A percentile compares a stretch with the other conserved stretches of the same genome.
phyloP scores from a whole-genome alignment of 2,113 vertebrate genomes.

The Chloropsis hardwickii region DNA sequence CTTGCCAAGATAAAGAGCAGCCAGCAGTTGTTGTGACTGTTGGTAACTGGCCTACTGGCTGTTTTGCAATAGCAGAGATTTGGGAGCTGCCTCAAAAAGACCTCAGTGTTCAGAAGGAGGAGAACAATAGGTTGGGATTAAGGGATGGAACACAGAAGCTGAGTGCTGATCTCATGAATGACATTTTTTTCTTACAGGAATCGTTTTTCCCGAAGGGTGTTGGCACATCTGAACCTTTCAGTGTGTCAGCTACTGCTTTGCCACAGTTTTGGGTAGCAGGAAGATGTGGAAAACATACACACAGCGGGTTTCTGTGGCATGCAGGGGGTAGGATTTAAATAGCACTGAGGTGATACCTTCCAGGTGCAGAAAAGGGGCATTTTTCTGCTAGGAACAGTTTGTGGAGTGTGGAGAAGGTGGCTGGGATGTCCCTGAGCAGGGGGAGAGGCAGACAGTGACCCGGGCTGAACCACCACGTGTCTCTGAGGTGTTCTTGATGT shows the following conservation, averaged over 20 bases:
- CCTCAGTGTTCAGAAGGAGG: constrained; percentile 30
- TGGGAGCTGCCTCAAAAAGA: constrained; percentile 59
- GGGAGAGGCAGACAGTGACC: not conserved
- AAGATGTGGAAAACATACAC: not conserved
- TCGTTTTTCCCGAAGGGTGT: not conserved
- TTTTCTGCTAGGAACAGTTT: not conserved
- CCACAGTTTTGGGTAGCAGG: not conserved
- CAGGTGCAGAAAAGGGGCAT: not conserved
- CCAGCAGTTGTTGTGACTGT: constrained; percentile 51
- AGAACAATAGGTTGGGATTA: constrained; percentile 53
- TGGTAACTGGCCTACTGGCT: constrained; percentile 57
- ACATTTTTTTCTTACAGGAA: constrained; percentile 34
- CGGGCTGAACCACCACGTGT: not conserved
- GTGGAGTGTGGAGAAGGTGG: not conserved
- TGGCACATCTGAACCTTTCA: constrained; percentile 40
- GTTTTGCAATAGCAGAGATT: constrained; percentile 47
- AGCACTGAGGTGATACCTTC: not conserved
- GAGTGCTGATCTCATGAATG: constrained; percentile 30
- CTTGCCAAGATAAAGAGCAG: constrained; percentile 61
- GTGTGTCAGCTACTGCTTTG: constrained; percentile 19
- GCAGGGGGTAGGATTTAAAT: not conserved
- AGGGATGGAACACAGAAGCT: constrained; percentile 24
- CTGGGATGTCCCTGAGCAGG: not conserved
- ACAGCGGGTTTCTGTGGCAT: not conserved
- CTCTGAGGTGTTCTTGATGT: not conserved